Conservation (phyloP, 2,113 vertebrate species). For the Proterorhinus semilunaris region DNA sequence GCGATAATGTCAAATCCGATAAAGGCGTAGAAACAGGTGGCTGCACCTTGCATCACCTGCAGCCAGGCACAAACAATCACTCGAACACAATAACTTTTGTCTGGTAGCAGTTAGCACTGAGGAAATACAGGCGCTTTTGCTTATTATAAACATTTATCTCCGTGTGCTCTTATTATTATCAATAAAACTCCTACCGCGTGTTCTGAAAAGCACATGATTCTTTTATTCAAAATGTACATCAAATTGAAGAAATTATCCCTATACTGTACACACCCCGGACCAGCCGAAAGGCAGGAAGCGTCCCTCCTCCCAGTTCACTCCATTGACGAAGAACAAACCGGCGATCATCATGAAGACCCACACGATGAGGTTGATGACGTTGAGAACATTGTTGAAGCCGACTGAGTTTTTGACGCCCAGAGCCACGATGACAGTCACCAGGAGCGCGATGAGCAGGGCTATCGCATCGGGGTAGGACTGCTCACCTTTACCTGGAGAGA, state of each 20-base stretch:
- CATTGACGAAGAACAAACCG: conserved; percentile 90
- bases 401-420: conserved; percentile 97
- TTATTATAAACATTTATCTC: not conserved
- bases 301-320: conserved; percentile 91
- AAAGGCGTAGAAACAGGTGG: conserved; percentile 97
- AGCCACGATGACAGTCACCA: conserved; percentile 91
- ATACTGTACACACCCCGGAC: conserved; percentile 87
- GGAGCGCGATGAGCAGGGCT: conserved; percentile 88
- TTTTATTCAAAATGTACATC: too few species aligned
- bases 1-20: conserved; percentile 99
- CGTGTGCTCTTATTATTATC: not conserved
- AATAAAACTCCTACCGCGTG: too few species aligned
- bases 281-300: conserved; percentile 93
- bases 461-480: conserved; percentile 95
- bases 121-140: not conserved
- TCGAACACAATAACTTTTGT: too few species aligned
- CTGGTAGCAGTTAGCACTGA: not conserved
- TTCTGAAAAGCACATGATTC: too few species aligned
- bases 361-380: conserved; percentile 90
- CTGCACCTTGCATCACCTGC: conserved; percentile 96
- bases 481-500: conserved; percentile 86
- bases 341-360: conserved; percentile 98
- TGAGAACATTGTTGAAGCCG: conserved; percentile 94
- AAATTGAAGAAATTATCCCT: too few species aligned
- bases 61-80: not conserved